phyloP scores from a whole-genome alignment of 2,888 invertebrate genomes.

The Kuschelorhynchus macadamiae region DNA sequence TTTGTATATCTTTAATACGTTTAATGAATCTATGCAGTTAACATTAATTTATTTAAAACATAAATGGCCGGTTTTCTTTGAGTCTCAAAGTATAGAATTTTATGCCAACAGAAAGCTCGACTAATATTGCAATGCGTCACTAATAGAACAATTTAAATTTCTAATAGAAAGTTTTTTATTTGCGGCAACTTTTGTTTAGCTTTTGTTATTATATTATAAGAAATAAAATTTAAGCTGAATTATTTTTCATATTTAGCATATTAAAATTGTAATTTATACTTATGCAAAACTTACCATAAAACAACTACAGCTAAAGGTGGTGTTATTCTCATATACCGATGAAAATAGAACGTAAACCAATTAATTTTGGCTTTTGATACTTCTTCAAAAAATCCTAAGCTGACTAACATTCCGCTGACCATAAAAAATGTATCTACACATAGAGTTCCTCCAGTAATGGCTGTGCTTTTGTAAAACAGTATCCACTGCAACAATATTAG shows the following conservation, averaged over 20 bases:
- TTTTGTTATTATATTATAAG: no score
- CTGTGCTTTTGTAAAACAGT: conserved; percentile 64
- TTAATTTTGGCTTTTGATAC: conserved; percentile 63
- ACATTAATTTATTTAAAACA: no score
- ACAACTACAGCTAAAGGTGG: conserved; percentile 69
- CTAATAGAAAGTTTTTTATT: no score
- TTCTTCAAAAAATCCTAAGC: conserved; percentile 65
- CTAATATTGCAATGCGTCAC: no score
- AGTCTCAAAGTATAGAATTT: no score
- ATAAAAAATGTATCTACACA: conserved; percentile 70
- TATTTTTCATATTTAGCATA: no score
- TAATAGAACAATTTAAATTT: no score
- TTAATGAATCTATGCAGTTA: background rate
- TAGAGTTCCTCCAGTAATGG: conserved; percentile 67
- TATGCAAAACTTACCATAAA: conserved; percentile 59
- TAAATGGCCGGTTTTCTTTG: no score
- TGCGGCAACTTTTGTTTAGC: no score
- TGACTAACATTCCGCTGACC: conserved; percentile 67
- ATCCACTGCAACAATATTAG: conserved; percentile 60
- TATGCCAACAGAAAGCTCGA: no score
- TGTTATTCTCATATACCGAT: conserved; percentile 69
- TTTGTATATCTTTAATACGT: background rate
- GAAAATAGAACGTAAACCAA: conserved; percentile 65
- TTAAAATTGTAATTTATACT: no score
- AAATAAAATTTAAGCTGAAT: no score